Base-by-base conservation (phyloP, 2,797 vertebrate species). In the Avahi laniger region DNA sequence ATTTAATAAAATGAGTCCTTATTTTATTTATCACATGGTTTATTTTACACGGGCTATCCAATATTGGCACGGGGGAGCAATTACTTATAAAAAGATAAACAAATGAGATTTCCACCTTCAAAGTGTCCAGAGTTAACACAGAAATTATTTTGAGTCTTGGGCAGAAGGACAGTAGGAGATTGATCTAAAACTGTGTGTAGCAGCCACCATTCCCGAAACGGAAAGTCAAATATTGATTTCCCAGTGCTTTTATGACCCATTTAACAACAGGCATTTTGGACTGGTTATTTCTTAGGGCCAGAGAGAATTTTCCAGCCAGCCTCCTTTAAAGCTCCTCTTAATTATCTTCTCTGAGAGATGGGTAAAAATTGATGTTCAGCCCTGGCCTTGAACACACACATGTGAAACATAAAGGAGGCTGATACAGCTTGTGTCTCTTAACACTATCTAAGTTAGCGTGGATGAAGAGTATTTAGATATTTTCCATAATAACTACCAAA, bases 211-310 rank as follows among this genome's bases (percentile, higher is more conserved):
- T 82, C 90, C 96, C 65, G 61, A 65, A 97, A 93, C 72, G 46
- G 89, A 98, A 98, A 97, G 92, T 95, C 88, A 24, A 18, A 94
- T 94, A 88, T 92, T 73, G 76, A 70, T 92, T 97, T 97, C 91
- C 61, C 82, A 97, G 82, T 80, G 67, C 88, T 97, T 98, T 96
- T 97, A 78, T 96, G 96, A 65, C 94, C 96, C 97, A 97, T 97
- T 96, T 97, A 97, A 97, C 73, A 94, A 73, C 93, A 97, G 97
- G 95, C 90, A 43, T 98, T 97, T 98, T 89, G 96, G 87, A 96
- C 78, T 90, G 94, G 94, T 96, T 97, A 89, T 83, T 93, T 97
- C 96, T 96, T 95, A 35, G 0, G 46, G 85, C 94, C 81, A 93
- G 78, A 97, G 91, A 97, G 85, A 91, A 54, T 96, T 98, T 98